Base-by-base conservation (phyloP, 2,797 vertebrate species). In the Columba guinea region DNA sequence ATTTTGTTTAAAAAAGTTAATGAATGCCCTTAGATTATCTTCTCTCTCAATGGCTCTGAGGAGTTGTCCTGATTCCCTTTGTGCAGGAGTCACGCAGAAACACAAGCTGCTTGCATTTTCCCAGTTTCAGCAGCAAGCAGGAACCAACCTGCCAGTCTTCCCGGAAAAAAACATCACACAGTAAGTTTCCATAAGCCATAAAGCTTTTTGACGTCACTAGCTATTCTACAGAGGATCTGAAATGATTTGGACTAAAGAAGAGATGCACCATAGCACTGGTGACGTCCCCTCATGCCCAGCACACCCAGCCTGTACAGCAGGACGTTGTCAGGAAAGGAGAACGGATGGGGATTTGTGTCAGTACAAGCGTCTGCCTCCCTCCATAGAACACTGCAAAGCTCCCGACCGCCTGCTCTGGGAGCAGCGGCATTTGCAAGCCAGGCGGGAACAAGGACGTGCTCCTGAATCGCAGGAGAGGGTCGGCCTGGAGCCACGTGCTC, bases 21-120 rank as follows among this genome's bases (percentile, higher is more conserved):
- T 95, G 94, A 97, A 97, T 97, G 96, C 97, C 97, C 97, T 97
- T 96, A 84, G 83, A 96, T 96, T 96, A 93, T 97, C 95, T 97
- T 98, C 95, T 96, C 90, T 97, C 95, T 96, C 89, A 96, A 95
- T 48, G 55, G 70, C 76, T 96, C 93, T 96, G 89, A 87, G 92
- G 93, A 96, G 84, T 59, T 94, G 84, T 94, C 94, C 94, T 94
- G 97, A 97, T 96, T 97, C 94, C 94, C 93, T 96, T 94, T 94
- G 93, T 92, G 92, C 94, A 96, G 96, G 94, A 97, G 94, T 94
- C 87, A 68, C 3, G 2, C 89, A 96, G 96, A 94, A 89, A 96
- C 22, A 69, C 90, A 91, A 95, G 73, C 81, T 93, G 85, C 81
- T 96, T 96, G 94, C 91, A 93, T 91, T 83, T 95, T 88, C 87